A percentile compares a stretch with the other conserved stretches of the same genome.
Evolutionary conservation across 2,797 vertebrate species (phyloP).

Genomic region (Columba guinea): DNA sequence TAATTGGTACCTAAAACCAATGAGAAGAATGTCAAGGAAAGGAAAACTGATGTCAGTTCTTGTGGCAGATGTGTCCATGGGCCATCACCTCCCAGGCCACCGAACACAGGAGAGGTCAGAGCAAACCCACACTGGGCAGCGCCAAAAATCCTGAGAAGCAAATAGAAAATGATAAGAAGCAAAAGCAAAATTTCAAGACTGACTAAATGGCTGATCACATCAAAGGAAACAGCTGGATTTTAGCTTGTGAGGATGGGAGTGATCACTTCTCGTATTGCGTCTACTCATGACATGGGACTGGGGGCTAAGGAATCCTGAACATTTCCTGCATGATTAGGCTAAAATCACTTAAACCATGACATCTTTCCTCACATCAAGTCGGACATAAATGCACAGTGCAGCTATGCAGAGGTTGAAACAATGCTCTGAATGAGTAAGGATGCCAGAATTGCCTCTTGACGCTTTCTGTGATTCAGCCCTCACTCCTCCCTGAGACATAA

Average conservation of each 20-base stretch:
- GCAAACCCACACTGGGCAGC: rapidly evolving
- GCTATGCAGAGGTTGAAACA: neutral
- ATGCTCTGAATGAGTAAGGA: neutral
- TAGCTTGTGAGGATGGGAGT: neutral
- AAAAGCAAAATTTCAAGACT: neutral
- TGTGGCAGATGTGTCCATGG: neutral
- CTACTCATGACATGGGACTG: neutral
- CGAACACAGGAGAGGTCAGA: rapidly evolving
- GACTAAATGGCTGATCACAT: neutral
- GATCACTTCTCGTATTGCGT: neutral
- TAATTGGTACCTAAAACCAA: neutral
- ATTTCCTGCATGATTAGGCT: neutral
- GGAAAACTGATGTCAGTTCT: neutral
- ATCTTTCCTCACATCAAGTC: neutral
- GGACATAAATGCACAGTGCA: neutral
- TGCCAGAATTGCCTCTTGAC: neutral
- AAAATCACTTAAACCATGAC: neutral
- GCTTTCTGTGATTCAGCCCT: neutral
- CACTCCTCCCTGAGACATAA: neutral
- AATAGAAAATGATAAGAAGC: neutral
- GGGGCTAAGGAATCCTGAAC: neutral
- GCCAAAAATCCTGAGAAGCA: neutral
- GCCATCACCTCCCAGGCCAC: neutral
- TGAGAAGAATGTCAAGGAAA: neutral
- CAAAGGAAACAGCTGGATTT: neutral